A percentile compares a stretch with the other conserved stretches of the same genome.
Evolutionary conservation across 1,140 invertebrate species (phyloP).

Genomic region (Ladona fulva): DNA sequence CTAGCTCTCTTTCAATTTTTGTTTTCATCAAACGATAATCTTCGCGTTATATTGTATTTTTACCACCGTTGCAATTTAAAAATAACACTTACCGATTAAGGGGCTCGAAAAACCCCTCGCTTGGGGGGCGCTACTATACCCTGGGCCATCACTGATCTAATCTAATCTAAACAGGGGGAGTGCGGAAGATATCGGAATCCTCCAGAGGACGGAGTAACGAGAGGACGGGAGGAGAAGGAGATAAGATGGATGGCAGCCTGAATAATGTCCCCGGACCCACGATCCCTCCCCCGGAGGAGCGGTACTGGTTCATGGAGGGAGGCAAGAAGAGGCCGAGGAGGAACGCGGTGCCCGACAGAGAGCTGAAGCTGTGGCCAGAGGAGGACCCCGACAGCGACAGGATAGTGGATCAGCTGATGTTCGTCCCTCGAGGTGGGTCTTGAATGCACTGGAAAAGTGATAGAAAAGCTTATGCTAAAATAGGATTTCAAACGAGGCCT

Average conservation of each 20-base stretch:
- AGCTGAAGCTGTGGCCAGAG: constrained; percentile 48
- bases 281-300: constrained; percentile 19
- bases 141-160: too few species aligned
- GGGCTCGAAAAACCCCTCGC: too few species aligned
- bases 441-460: background rate
- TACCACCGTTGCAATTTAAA: too few species aligned
- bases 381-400: constrained; percentile 49
- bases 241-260: background rate
- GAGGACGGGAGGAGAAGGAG: background rate
- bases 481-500: background rate
- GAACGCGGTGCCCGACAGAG: constrained; percentile 35
- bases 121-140: too few species aligned
- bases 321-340: constrained; percentile 43
- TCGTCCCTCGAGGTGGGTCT: constrained; percentile 14
- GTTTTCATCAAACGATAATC: too few species aligned
- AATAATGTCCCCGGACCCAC: background rate
- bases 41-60: too few species aligned
- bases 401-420: constrained; percentile 51
- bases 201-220: background rate
- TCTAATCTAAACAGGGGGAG: background rate
- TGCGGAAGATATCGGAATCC: background rate
- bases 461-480: background rate
- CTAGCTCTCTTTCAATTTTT: too few species aligned
- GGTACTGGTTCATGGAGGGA: constrained; percentile 52
- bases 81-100: too few species aligned